Conservation (phyloP, 1,140 invertebrate species). For the Achatina immaculata region DNA sequence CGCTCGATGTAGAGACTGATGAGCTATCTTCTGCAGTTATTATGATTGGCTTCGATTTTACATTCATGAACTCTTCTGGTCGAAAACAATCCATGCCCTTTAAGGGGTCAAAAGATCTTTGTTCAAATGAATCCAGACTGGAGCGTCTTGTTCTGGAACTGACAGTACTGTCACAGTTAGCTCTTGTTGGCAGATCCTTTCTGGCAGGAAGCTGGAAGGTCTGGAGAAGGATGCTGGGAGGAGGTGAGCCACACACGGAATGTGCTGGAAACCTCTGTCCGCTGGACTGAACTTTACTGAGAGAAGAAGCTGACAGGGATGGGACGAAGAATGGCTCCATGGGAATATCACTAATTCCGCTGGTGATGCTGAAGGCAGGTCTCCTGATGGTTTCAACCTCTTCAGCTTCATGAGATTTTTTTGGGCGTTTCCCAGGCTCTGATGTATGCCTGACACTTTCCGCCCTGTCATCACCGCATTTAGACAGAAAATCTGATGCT, state of each 20-base stretch:
- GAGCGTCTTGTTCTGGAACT: slow-evolving; percentile 40
- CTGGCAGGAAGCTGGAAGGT: slow-evolving; percentile 38
- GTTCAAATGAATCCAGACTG: slow-evolving; percentile 26
- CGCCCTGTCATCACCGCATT: neutral
- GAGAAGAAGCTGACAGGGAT: neutral
- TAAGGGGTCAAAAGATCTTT: neutral
- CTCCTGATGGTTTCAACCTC: slow-evolving; percentile 19
- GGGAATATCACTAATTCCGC: neutral
- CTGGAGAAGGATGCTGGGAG: slow-evolving; percentile 50
- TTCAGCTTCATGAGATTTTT: slow-evolving; percentile 46
- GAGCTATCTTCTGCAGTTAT: slow-evolving; percentile 34
- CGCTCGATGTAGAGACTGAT: neutral
- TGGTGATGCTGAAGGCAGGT: neutral
- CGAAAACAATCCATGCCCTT: slow-evolving; percentile 36
- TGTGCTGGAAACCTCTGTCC: slow-evolving; percentile 7
- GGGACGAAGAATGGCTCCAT: neutral
- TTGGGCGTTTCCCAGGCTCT: slow-evolving; percentile 2
- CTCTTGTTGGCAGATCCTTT: slow-evolving; percentile 45
- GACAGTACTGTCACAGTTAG: slow-evolving; percentile 49
- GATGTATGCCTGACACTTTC: neutral
- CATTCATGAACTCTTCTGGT: slow-evolving; percentile 31
- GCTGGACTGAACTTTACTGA: slow-evolving; percentile 7
- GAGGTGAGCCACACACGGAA: slow-evolving; percentile 44
- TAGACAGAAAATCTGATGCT: neutral
- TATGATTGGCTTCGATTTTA: slow-evolving; percentile 24